Conservation (phyloP, 1,140 invertebrate species). For the Periplaneta americana region DNA sequence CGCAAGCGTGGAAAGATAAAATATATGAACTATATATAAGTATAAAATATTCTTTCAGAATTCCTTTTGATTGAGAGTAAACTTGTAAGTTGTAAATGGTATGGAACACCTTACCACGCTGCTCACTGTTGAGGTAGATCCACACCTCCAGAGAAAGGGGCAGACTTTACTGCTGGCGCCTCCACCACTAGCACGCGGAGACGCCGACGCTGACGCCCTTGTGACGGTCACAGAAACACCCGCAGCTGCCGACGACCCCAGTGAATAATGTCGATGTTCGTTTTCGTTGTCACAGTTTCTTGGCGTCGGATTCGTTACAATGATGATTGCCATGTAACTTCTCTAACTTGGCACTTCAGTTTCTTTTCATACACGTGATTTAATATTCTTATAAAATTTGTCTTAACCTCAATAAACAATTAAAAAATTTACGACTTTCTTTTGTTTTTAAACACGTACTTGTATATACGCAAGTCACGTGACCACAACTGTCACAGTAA, state of each 20-base stretch:
- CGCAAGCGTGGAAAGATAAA: too few relatives aligned
- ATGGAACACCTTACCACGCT: neutral
- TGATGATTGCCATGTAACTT: neutral
- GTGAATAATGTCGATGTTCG: neutral
- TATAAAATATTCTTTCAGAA: too few relatives aligned
- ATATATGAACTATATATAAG: too few relatives aligned
- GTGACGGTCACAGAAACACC: neutral
- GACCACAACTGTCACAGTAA: neutral
- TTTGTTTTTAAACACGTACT: neutral
- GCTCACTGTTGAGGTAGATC: neutral
- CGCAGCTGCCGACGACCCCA: too few relatives aligned
- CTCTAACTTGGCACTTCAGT: neutral
- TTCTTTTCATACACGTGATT: neutral
- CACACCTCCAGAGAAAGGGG: neutral
- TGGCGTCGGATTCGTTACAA: neutral
- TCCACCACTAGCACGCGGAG: neutral
- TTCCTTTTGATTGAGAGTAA: too few relatives aligned
- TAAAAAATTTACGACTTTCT: neutral
- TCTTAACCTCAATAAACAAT: neutral
- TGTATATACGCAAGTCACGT: neutral
- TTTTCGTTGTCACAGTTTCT: neutral
- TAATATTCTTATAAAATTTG: neutral
- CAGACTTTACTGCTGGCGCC: neutral
- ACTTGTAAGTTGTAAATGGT: too few relatives aligned
- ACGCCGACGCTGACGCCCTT: neutral